Conservation (phyloP, 1,140 invertebrate genomes). For the Drosophila navojoa region DNA sequence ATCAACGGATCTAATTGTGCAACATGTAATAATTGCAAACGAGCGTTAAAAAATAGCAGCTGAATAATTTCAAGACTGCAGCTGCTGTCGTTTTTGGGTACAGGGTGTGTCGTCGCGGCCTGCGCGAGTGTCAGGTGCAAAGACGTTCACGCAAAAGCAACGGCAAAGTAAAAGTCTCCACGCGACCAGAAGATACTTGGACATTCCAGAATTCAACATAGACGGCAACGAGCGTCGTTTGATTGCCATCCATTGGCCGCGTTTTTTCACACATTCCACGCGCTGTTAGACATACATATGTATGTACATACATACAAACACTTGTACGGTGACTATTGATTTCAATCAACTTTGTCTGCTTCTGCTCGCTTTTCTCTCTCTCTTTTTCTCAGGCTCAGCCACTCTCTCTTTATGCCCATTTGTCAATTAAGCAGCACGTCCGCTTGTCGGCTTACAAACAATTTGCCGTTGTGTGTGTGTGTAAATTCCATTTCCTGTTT, state of each 20-base stretch:
- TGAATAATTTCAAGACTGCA: constrained; percentile 14
- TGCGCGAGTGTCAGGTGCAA: constrained; percentile 61
- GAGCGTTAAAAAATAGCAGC: constrained; percentile 6
- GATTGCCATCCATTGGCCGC: constrained; percentile 75
- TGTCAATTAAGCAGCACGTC: constrained; percentile 78
- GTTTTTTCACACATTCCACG: constrained; percentile 78
- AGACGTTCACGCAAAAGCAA: constrained; percentile 21
- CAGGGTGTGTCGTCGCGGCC: constrained; percentile 41
- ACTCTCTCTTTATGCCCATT: constrained; percentile 59
- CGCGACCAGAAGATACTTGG: constrained; percentile 45
- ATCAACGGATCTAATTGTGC: constrained; percentile 27
- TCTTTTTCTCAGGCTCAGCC: constrained; percentile 30
- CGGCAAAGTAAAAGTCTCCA: constrained; percentile 41
- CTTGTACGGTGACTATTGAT: constrained; percentile 75
- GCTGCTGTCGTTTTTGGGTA: constrained; percentile 22
- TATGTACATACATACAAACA: constrained; percentile 36
- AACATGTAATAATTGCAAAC: constrained; percentile 23
- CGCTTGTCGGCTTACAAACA: constrained; percentile 54
- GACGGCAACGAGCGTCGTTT: constrained; percentile 46
- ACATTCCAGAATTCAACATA: constrained; percentile 77
- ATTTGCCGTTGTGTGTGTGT: constrained; percentile 45
- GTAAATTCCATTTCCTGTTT: constrained; percentile 82
- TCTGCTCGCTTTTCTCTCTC: constrained; percentile 44
- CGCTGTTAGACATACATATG: constrained; percentile 43
- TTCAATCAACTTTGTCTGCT: constrained; percentile 73